Evolutionary conservation across 2,113 vertebrate genomes (phyloP).

Genomic region (Caloenas nicobarica): DNA sequence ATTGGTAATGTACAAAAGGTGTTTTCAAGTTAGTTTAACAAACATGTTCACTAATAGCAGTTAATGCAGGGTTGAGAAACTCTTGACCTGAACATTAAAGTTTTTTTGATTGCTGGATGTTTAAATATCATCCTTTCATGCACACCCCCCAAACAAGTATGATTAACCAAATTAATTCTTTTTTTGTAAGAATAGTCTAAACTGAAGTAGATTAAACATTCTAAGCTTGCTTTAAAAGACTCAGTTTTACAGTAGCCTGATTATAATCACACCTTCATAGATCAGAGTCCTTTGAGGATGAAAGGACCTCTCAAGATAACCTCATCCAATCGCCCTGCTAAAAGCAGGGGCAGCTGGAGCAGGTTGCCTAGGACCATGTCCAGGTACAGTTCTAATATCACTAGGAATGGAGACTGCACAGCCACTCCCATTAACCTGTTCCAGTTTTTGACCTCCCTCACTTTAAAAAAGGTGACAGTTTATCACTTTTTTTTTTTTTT

Average conservation of each 20-base stretch:
- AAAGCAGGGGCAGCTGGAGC: not conserved
- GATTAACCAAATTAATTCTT: not conserved
- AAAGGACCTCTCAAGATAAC: not conserved
- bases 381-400: not conserved
- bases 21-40: not conserved
- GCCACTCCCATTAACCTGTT: not conserved
- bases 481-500: not conserved
- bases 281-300: not conserved
- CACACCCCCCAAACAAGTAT: not conserved
- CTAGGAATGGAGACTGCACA: not conserved
- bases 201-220: not conserved
- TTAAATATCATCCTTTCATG: not conserved
- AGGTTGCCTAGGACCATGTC: not conserved
- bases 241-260: not conserved
- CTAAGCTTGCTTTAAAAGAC: not conserved
- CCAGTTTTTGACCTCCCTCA: not conserved
- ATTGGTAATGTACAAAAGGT: not conserved
- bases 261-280: not conserved
- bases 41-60: not conserved
- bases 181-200: not conserved
- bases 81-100: not conserved
- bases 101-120: not conserved
- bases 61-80: not conserved
- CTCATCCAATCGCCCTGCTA: not conserved
- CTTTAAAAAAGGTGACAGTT: not conserved